Evolutionary conservation across 2,888 invertebrate species (phyloP), one percentile per base, ranked within the genome.

Genomic region (Eristalis tenax): DNA sequence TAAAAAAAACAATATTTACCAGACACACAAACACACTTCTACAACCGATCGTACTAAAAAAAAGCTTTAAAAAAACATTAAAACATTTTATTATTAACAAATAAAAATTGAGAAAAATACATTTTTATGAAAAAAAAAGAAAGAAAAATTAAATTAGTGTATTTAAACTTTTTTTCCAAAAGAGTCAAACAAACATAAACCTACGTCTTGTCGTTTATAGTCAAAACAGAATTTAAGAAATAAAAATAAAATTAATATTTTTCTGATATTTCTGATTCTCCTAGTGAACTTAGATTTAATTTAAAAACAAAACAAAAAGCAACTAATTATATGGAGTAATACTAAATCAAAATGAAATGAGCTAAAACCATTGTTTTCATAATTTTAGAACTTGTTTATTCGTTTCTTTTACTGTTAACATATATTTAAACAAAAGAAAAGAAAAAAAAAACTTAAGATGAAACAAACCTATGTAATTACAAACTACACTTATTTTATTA

Each of bases 401-500:
- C 64, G 83, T 87, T 86, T 83, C 79, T 80, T 87, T 87, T 87
- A 87, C 76, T 87, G 87, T 87, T 87, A 83, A 79, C 64, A 71
- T 82, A 82, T 76, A 80, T 78, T 83, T 86, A 65, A 86, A 83
- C 13, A 38, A 38, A 38, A 86, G 74, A 28, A 38, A 86, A 74
- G 32, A 26, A 71, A 57, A 70, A 75, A 59, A 65, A 81, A 73
- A 32, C 28, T 26, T 28, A 32, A 65, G 15, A 50, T 28, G 28
- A 50, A 68, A 68, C 15, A 74, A 74, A 86, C 78, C 83, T 86
- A 83, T 87, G 79, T 87, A 83, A 83, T 76, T 83, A 87, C 78
- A 87, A 83, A 83, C 83, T 83, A 87, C 87, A 83, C 87, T 87
- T 87, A 87, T 87, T 87, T 87, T 87, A 87, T 83, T 87, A 83